These are phyloP conservation scores for Crypturellus undulatus DNA, from an alignment of 2,113 vertebrate genomes.

Conservation along the genomic window DNA sequence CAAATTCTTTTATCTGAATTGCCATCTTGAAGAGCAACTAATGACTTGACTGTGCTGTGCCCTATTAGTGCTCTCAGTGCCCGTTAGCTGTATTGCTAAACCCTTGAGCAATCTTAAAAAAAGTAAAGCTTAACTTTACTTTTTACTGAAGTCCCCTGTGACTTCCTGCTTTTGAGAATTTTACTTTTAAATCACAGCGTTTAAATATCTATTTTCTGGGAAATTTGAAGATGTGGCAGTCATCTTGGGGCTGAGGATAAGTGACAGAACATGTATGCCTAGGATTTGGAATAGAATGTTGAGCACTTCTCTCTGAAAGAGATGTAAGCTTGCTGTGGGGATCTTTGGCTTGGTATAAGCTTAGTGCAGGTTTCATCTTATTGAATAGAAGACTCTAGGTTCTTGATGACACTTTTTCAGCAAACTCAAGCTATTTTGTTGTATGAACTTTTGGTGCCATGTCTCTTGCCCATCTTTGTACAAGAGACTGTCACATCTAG, in stretches of 20 bases:
- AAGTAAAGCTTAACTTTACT: neutral
- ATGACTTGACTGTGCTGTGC: neutral
- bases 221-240: neutral
- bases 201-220: neutral
- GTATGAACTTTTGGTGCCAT: neutral
- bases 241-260: neutral
- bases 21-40: neutral
- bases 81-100: neutral
- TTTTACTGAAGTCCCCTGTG: neutral
- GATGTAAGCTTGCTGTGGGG: neutral
- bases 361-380: neutral
- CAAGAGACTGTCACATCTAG: neutral
- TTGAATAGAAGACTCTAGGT: neutral
- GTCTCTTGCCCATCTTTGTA: neutral
- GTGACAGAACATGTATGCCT: neutral
- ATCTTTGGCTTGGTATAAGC: too few species aligned
- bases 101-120: rapidly evolving
- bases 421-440: neutral
- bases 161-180: neutral
- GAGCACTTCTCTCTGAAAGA: neutral
- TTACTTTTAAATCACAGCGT: neutral
- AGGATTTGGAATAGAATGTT: neutral
- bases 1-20: neutral
- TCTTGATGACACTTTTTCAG: neutral
- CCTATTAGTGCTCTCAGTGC: neutral